Percentiles rank a stretch among this genome's conserved stretches.
phyloP scores from a whole-genome alignment of 2,113 vertebrate genomes.

The Rallus limicola region DNA sequence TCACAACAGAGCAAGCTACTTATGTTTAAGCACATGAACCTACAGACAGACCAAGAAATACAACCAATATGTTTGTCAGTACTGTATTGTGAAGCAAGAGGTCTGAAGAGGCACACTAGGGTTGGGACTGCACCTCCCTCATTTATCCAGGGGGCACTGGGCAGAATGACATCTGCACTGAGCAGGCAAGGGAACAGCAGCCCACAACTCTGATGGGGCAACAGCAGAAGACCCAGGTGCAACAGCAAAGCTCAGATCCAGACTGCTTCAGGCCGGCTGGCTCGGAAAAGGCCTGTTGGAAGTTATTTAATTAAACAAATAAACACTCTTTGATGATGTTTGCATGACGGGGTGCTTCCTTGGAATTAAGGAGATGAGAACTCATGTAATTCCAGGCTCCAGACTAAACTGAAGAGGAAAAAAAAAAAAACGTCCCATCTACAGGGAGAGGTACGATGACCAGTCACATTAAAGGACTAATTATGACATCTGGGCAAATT shows the following conservation, averaged over 20 bases:
- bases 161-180: neutral
- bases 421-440: neutral
- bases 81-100: neutral
- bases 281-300: neutral
- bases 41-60: neutral
- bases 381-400: neutral
- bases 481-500: neutral
- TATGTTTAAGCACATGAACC: neutral
- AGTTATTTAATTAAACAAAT: neutral
- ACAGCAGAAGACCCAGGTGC: neutral
- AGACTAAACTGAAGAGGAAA: neutral
- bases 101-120: rapidly evolving
- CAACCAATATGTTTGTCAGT: rapidly evolving
- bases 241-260: neutral
- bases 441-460: rapidly evolving
- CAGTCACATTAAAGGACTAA: neutral
- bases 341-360: too few relatives aligned
- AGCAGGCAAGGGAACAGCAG: neutral
- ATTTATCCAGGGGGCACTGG: neutral
- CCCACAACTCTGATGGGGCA: neutral
- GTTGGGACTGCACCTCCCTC: neutral
- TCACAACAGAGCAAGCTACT: neutral
- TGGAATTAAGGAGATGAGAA: neutral
- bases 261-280: neutral
- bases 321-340: neutral